Base-by-base conservation (phyloP, 2,797 vertebrate species). In the Delichon dasypus region DNA sequence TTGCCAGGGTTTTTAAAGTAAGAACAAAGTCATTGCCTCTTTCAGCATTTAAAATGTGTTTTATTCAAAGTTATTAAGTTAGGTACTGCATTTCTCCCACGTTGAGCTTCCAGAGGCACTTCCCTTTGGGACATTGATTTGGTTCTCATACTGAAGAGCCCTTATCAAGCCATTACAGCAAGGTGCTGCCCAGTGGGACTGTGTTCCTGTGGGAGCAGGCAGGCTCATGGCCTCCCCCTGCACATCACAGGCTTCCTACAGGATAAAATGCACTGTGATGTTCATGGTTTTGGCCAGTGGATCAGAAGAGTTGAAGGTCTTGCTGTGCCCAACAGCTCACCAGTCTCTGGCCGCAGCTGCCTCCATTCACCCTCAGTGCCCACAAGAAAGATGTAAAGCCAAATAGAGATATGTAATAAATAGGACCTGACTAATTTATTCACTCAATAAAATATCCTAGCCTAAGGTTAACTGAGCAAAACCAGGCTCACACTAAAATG, bases 381-480 rank as follows among this genome's bases (percentile, higher is more conserved):
- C 70, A 70, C 62, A 34, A 51, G 60, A 85, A 90, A 73, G 70
- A 82, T 82, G 38, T 50, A 89, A 88, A 92, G 73, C 38, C 53
- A 87, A 95, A 92, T 85, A 92, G 81, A 93, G 70, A 81, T 60
- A 57, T 54, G 85, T 85, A 91, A 91, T 95, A 94, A 95, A 96
- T 91, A 96, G 82, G 50, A 94, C 25, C 62, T 74, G 72, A 93
- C 79, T 94, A 95, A 97, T 95, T 96, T 96, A 96, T 97, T 96
- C 93, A 61, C 3, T 2, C 91, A 92, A 85, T 97, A 96, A 97
- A 97, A 51, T 72, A 94, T 81, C 73, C 95, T 92, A 81, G 89
- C 55, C 72, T 79, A 30, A 93, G 96, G 93, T 97, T 95, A 97
- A 96, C 95, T 89, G 94, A 96, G 95, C 93, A 95, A 96, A 95